Conservation (phyloP, 2,888 invertebrate genomes). For the Volucella bombylans region DNA sequence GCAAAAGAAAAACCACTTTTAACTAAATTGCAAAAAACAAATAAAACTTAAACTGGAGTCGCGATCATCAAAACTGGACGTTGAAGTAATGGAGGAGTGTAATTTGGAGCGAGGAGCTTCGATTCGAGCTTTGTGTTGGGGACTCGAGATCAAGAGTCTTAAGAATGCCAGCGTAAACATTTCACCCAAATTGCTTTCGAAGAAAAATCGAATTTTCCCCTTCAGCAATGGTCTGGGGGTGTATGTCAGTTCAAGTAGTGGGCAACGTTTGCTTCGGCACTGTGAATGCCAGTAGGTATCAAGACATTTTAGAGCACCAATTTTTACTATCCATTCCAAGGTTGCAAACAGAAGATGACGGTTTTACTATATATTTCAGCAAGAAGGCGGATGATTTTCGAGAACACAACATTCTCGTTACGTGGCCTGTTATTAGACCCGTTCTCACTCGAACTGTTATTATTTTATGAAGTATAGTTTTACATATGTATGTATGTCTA, state of each 20-base stretch:
- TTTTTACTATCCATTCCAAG: conserved; percentile 14
- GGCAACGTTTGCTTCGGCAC: conserved; percentile 18
- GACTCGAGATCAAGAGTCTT: background rate
- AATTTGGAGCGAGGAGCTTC: too few species aligned
- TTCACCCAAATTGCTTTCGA: conserved; percentile 16
- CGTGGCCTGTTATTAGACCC: too few species aligned
- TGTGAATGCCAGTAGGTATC: conserved; percentile 23
- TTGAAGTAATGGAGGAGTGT: too few species aligned
- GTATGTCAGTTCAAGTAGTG: background rate
- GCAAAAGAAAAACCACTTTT: background rate
- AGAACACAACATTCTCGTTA: too few species aligned
- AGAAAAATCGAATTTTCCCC: background rate
- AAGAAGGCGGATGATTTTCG: background rate
- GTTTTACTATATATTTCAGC: conserved; percentile 26
- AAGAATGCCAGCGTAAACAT: conserved; percentile 1
- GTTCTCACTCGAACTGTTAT: too few species aligned
- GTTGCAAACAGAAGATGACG: background rate
- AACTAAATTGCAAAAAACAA: too few species aligned
- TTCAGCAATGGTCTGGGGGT: background rate
- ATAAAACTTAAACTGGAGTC: too few species aligned
- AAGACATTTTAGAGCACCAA: conserved; percentile 1
- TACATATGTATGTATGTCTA: too few species aligned
- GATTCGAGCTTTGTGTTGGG: too few species aligned
- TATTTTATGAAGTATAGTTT: too few species aligned
- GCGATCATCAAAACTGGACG: too few species aligned